Percentiles rank a stretch among this genome's conserved stretches.
Evolutionary conservation across 53 echinoderm and acorn worm genomes (phyloP).

Genomic region (Crossaster papposus): DNA sequence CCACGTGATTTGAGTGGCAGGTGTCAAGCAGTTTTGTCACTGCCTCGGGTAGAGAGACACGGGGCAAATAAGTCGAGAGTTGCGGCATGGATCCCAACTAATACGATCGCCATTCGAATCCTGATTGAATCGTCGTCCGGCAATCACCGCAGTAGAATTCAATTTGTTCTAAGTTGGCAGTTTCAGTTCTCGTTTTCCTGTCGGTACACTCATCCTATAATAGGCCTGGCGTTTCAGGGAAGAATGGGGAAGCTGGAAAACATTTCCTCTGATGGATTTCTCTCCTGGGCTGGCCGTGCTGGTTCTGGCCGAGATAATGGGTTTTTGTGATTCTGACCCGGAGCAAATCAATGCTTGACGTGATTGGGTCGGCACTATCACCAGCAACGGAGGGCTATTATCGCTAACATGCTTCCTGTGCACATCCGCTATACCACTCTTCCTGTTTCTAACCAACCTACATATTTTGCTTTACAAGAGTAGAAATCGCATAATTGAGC

Average conservation of each 20-base stretch:
- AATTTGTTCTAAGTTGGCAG: neutral
- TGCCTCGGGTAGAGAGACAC: constrained; percentile 17
- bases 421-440: neutral
- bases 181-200: neutral
- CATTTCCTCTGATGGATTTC: constrained; percentile 11
- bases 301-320: constrained; percentile 45
- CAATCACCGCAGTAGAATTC: constrained; percentile 14
- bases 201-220: neutral
- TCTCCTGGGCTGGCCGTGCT: constrained; percentile 24
- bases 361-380: constrained; percentile 25
- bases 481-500: constrained; percentile 10
- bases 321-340: constrained; percentile 56
- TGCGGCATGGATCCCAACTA: constrained; percentile 21
- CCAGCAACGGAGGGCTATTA: constrained; percentile 11
- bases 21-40: constrained; percentile 20
- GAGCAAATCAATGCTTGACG: constrained; percentile 43
- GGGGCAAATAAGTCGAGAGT: neutral
- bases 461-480: neutral
- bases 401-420: constrained; percentile 1
- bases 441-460: neutral
- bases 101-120: constrained; percentile 29
- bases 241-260: neutral
- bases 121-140: constrained; percentile 43
- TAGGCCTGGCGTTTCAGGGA: neutral
- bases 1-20: constrained; percentile 6